phyloP scores from a whole-genome alignment of 2,797 vertebrate species.

The Cyclura pinguis region DNA sequence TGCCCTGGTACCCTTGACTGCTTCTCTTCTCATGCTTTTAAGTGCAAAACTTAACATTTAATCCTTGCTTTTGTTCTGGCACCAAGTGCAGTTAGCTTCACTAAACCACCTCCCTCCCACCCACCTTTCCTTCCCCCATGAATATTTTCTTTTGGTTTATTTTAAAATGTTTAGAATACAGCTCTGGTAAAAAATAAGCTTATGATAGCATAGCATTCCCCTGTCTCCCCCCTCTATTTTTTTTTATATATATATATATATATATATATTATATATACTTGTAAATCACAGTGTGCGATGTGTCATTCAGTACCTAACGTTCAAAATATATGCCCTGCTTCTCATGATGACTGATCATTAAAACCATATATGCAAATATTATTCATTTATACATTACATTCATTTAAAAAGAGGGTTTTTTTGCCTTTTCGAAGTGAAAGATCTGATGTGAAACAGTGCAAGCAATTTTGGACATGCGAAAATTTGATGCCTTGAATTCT shows the following conservation, averaged over 20 bases:
- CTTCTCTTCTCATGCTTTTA: slow-evolving; percentile 57
- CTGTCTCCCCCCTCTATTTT: slow-evolving; percentile 27
- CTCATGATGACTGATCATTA: slow-evolving; percentile 68
- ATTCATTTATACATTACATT: slow-evolving; percentile 76
- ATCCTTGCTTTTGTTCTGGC: slow-evolving; percentile 47
- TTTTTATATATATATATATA: neutral
- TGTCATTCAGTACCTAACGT: slow-evolving; percentile 73
- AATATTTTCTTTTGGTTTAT: slow-evolving; percentile 72
- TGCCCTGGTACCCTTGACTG: slow-evolving; percentile 54
- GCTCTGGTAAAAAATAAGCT: slow-evolving; percentile 80
- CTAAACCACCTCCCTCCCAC: slow-evolving; percentile 47
- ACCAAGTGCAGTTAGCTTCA: slow-evolving; percentile 50
- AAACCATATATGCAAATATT: slow-evolving; percentile 71
- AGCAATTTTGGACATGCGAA: slow-evolving; percentile 82
- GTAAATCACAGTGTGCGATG: slow-evolving; percentile 85
- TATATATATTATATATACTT: slow-evolving; percentile 23
- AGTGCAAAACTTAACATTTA: slow-evolving; percentile 58
- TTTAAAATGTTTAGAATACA: slow-evolving; percentile 76
- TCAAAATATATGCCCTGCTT: slow-evolving; percentile 73
- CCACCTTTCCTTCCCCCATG: neutral
- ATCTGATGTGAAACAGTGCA: slow-evolving; percentile 81
- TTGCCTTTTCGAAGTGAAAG: slow-evolving; percentile 76
- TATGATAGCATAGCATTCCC: slow-evolving; percentile 78
- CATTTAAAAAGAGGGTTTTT: slow-evolving; percentile 74
- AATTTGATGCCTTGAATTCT: slow-evolving; percentile 76